Evolutionary conservation across 2,113 vertebrate genomes (phyloP).

Genomic region (Microcebus ravelobensis): DNA sequence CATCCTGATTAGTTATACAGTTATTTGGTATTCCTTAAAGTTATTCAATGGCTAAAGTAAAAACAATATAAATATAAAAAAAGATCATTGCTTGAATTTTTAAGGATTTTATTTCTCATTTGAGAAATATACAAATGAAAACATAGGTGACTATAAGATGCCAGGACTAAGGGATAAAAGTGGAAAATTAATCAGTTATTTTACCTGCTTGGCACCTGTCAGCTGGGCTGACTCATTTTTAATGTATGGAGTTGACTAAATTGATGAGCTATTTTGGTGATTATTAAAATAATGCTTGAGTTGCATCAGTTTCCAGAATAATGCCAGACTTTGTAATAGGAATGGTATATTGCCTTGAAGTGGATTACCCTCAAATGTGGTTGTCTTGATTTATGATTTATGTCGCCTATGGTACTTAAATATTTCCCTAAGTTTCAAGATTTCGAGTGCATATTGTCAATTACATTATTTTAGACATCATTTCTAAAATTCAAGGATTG

Average conservation of each 20-base stretch:
- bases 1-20: background rate
- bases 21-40: conserved; percentile 3
- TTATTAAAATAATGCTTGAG: background rate
- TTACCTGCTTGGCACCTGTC: background rate
- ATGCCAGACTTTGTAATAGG: background rate
- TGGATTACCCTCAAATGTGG: background rate
- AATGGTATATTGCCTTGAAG: background rate
- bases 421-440: background rate
- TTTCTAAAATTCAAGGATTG: background rate
- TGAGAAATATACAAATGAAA: background rate
- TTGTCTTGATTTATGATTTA: background rate
- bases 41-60: background rate
- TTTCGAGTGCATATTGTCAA: background rate
- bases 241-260: background rate
- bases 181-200: background rate
- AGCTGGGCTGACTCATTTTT: background rate
- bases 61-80: background rate
- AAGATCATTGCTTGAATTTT: background rate
- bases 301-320: background rate
- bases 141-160: background rate
- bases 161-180: background rate
- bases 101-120: conserved; percentile 29
- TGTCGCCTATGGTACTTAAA: background rate
- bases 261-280: background rate
- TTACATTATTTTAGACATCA: background rate